Evolutionary conservation across 2,113 vertebrate species (phyloP).

Genomic region (Sylvia atricapilla): DNA sequence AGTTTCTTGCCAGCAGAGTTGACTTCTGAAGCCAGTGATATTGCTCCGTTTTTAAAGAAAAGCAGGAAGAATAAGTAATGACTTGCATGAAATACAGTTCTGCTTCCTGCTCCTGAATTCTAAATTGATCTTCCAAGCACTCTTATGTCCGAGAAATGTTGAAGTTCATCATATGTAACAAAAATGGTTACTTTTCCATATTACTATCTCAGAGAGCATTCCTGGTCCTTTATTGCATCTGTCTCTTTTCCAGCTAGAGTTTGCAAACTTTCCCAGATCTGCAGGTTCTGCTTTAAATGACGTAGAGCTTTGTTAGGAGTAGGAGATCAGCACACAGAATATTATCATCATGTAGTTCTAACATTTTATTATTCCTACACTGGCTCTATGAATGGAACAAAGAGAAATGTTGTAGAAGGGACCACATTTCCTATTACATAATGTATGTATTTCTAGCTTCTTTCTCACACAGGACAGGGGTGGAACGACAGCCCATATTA

Average conservation of each 20-base stretch:
- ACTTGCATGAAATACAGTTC: neutral
- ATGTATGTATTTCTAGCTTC: neutral
- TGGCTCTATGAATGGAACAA: neutral
- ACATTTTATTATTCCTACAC: neutral
- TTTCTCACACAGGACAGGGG: neutral
- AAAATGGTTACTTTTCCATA: neutral
- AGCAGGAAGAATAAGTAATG: neutral
- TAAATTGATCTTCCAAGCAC: neutral
- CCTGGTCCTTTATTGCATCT: neutral
- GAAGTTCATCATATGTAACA: neutral
- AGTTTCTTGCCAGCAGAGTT: neutral
- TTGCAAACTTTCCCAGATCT: neutral
- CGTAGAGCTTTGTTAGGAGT: neutral
- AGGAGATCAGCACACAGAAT: neutral
- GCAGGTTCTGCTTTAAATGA: neutral
- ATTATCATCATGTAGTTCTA: neutral
- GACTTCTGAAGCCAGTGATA: neutral
- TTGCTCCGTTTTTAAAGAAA: neutral
- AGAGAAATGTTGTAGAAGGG: neutral
- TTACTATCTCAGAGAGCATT: neutral
- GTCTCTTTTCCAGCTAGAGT: neutral
- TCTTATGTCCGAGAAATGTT: neutral
- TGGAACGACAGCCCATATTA: neutral
- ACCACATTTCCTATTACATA: neutral
- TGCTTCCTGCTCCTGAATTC: neutral